Base-by-base conservation (phyloP, 2,797 vertebrate genomes). In the Rhinella marina region DNA sequence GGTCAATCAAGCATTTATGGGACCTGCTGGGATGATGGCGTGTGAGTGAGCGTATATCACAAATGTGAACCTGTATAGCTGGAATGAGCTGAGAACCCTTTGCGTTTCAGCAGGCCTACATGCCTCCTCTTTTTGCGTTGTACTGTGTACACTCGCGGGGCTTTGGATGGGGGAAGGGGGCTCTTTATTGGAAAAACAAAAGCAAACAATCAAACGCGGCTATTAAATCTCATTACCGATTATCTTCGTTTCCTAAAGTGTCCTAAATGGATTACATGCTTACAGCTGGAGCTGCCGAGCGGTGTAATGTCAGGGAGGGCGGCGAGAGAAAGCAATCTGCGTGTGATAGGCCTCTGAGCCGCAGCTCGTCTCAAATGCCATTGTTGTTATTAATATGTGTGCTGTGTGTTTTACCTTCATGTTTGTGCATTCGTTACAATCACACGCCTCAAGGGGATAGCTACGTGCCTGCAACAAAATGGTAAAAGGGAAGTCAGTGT, bases 201-300 rank as follows among this genome's bases (percentile, higher is more conserved):
- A 86, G 78, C 85, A 86, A 86, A 86, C 85, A 86, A 81, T 86
- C 85, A 81, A 81, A 86, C 84, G 52, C 62, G 73, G 85, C 85
- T 77, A 86, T 81, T 86, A 81, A 86, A 86, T 86, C 85, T 86
- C 85, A 86, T 86, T 86, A 86, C 56, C 70, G 85, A 86, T 86
- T 86, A 86, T 86, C 78, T 86, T 86, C 85, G 73, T 81, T 86
- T 80, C 78, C 66, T 86, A 81, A 86, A 86, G 85, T 86, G 85
- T 81, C 78, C 77, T 86, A 86, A 86, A 86, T 81, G 85, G 85
- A 86, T 86, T 86, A 86, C 85, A 86, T 59, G 85, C 85, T 57
- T 81, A 27, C 62, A 86, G 76, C 77, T 61, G 78, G 52, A 81
- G 64, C 77, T 32, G 85, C 29, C n/a, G 61, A 32, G 62, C 61